Conservation (phyloP, 2,797 vertebrate genomes). For the Halcyon badia region DNA sequence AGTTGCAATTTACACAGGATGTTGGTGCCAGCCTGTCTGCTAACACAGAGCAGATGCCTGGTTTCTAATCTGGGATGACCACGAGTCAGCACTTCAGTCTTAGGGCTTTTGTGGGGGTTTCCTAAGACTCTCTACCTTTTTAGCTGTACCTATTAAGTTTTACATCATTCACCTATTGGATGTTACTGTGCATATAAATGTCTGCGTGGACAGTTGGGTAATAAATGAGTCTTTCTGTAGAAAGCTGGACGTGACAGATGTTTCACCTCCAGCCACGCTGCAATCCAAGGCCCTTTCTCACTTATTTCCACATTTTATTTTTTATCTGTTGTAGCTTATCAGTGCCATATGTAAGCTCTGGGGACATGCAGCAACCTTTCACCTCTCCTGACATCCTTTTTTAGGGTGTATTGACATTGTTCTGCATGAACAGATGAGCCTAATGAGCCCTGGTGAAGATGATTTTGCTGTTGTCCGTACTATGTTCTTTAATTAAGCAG, state of each 20-base stretch:
- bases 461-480: constrained; percentile 19
- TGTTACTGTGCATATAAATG: not conserved
- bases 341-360: constrained; percentile 18
- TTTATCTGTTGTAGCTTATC: not conserved
- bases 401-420: constrained; percentile 25
- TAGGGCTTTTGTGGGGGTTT: not conserved
- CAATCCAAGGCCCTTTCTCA: not conserved
- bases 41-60: not conserved
- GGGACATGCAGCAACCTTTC: not conserved
- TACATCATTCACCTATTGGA: not conserved
- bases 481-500: constrained; percentile 41
- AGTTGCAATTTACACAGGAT: not conserved
- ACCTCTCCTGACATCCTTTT: constrained; percentile 3
- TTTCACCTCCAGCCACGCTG: constrained; percentile 17
- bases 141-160: not conserved
- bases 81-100: not conserved
- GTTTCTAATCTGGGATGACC: not conserved
- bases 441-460: constrained; percentile 54
- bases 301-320: not conserved
- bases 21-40: not conserved
- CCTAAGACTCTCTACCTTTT: not conserved
- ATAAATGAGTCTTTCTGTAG: not conserved
- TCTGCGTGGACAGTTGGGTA: not conserved
- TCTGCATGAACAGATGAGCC: constrained; percentile 34
- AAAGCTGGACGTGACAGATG: constrained; percentile 8